These are phyloP conservation scores for Pterocles orientalis DNA, from an alignment of 2,113 vertebrate genomes.

Conservation along the genomic window DNA sequence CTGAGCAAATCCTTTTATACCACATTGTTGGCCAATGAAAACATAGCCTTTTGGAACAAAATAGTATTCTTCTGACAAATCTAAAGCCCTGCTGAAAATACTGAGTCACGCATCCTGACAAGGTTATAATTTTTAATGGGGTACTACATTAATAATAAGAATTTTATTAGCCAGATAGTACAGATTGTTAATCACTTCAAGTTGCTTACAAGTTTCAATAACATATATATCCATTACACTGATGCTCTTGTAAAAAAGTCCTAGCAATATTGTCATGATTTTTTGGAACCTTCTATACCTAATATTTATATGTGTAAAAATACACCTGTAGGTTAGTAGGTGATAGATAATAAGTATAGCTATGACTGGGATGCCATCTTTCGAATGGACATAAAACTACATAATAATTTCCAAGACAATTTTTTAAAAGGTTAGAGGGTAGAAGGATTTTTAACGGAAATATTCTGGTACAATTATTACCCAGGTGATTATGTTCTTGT, in stretches of 20 bases:
- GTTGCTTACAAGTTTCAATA: background rate
- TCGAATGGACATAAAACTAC: background rate
- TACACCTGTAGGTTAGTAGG: background rate
- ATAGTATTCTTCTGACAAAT: background rate
- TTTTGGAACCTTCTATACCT: background rate
- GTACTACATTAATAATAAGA: background rate
- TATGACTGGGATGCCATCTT: background rate
- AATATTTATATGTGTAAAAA: background rate
- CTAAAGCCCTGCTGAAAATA: background rate
- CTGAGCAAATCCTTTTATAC: conserved; percentile 23
- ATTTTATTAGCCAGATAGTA: background rate
- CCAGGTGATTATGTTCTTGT: background rate
- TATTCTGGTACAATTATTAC: background rate
- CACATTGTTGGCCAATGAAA: background rate
- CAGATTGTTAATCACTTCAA: background rate
- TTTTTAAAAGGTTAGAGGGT: background rate
- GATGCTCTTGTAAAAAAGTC: background rate
- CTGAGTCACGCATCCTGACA: background rate
- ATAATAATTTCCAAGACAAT: background rate
- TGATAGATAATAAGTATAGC: background rate
- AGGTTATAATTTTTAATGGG: background rate
- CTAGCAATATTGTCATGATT: background rate
- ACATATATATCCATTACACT: background rate
- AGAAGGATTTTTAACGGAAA: background rate
- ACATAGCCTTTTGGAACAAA: background rate